Evolutionary conservation across 2,888 invertebrate species (phyloP).

Genomic region (Calameuta idolon): DNA sequence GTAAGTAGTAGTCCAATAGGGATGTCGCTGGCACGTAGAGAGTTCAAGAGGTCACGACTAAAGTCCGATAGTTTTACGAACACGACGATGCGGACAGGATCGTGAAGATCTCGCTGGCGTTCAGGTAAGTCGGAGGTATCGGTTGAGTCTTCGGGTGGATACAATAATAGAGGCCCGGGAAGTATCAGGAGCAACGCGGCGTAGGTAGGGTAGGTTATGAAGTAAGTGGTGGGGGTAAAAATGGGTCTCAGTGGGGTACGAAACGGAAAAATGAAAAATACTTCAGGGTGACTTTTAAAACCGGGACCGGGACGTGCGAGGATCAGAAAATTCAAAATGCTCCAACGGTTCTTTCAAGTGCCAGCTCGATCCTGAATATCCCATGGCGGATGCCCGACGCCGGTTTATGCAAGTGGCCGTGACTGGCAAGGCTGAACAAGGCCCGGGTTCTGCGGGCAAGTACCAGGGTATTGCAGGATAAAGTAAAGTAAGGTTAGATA

Average conservation of each 20-base stretch:
- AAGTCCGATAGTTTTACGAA: background rate
- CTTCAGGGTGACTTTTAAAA: background rate
- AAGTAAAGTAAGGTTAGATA: slow-evolving; percentile 5
- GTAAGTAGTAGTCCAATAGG: background rate
- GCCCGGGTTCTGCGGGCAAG: background rate
- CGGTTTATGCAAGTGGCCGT: slow-evolving; percentile 38
- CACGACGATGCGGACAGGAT: background rate
- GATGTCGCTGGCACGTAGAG: background rate
- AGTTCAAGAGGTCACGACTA: background rate
- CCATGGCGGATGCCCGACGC: slow-evolving; percentile 20
- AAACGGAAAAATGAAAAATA: background rate
- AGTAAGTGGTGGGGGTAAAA: background rate
- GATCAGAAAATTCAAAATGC: background rate
- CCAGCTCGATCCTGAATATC: background rate
- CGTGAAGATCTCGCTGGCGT: background rate
- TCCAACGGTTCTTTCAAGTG: background rate
- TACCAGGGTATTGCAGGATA: slow-evolving; percentile 2
- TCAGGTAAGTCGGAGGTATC: background rate
- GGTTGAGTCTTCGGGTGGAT: background rate
- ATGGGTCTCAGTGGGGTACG: background rate
- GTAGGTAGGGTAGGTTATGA: background rate
- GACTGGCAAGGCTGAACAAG: slow-evolving; percentile 22
- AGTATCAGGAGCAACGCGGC: no score
- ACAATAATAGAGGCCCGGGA: background rate
- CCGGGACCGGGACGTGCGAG: background rate